Evolutionary conservation across 2,797 vertebrate genomes (phyloP), one percentile per base, ranked within the genome.

Genomic region (Phrynocephalus guinanensis): DNA sequence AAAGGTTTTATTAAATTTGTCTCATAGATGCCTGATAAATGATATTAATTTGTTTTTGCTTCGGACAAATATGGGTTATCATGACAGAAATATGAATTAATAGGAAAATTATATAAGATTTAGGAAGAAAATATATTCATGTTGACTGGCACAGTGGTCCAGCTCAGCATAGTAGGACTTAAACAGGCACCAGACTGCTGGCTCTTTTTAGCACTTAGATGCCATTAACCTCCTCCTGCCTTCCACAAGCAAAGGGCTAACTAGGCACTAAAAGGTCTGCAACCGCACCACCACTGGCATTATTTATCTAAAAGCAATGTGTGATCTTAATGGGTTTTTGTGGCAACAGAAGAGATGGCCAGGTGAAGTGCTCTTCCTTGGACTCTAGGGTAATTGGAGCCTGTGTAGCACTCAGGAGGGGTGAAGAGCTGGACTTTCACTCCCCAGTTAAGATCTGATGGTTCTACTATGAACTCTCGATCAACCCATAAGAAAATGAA

Each of bases 1-100:
- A 84, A 63, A 70, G n/a, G 77, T 79, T 84, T 79, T 79, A 38
- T 24, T 56, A 60, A 79, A 28, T 67, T 20, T 79, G 22, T 72
- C 67, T 38, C 70, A 63, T 70, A 79, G 72, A 63, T 72, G 79
- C 50, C 63, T 87, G 80, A 56, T 87, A 50, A 83, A 83, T 70
- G 73, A 38, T 71, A 77, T 56, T 38, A 78, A 70, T 87, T 72
- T 66, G 44, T 38, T 26, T 3, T 48, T 83, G 66, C 66, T 79
- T 11, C 50, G 78, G 52, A 50, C 52, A 28, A 73, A 18, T 63
- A 44, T 48, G 52, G 76, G 50, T 44, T 71, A 78, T 60, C 33
- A 11, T n/a, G 75, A 78, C 1, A 83, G 6, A 78, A 70, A 82
- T 30, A 70, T 83, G 83, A 77, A 77, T 52, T 15, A 52, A 26